Evolutionary conservation across 2,888 invertebrate genomes (phyloP).

Genomic region (Temnothorax ravouxi): DNA sequence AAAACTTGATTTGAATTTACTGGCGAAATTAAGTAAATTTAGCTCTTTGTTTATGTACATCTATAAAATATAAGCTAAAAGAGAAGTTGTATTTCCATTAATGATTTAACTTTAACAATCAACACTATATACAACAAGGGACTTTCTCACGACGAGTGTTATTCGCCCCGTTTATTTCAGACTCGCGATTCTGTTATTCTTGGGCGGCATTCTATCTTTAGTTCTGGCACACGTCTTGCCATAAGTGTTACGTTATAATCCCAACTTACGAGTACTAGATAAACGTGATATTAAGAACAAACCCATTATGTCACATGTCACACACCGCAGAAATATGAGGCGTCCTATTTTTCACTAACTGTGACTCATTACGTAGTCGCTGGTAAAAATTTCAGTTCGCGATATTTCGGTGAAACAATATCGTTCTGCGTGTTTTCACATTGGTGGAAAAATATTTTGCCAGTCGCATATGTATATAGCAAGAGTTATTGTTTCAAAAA

Average conservation of each 20-base stretch:
- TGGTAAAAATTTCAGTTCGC: constrained; percentile 13
- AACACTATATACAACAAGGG: constrained; percentile 35
- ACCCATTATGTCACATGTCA: constrained; percentile 62
- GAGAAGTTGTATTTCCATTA: not conserved
- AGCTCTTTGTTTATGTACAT: not conserved
- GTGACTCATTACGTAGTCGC: constrained; percentile 21
- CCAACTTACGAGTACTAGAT: constrained; percentile 42
- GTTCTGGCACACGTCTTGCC: constrained; percentile 63
- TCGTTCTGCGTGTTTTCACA: constrained; percentile 18
- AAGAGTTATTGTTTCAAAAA: constrained; percentile 46
- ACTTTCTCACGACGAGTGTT: constrained; percentile 67
- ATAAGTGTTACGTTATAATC: constrained; percentile 68
- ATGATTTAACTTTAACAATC: constrained; percentile 6
- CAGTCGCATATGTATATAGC: not conserved
- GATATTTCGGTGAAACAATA: constrained; percentile 31
- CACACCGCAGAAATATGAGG: constrained; percentile 41
- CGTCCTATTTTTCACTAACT: constrained; percentile 33
- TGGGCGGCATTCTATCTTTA: constrained; percentile 70
- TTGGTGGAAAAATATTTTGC: constrained; percentile 40
- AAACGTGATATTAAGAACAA: constrained; percentile 57
- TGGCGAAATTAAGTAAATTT: not conserved
- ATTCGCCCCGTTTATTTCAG: constrained; percentile 66
- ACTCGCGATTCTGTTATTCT: constrained; percentile 72
- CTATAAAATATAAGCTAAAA: not conserved
- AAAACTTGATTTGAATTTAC: constrained; percentile 1